A percentile compares a stretch with the other conserved stretches of the same genome.
Conservation (phyloP, 2,888 invertebrate species). For the Atrina japonica region DNA sequence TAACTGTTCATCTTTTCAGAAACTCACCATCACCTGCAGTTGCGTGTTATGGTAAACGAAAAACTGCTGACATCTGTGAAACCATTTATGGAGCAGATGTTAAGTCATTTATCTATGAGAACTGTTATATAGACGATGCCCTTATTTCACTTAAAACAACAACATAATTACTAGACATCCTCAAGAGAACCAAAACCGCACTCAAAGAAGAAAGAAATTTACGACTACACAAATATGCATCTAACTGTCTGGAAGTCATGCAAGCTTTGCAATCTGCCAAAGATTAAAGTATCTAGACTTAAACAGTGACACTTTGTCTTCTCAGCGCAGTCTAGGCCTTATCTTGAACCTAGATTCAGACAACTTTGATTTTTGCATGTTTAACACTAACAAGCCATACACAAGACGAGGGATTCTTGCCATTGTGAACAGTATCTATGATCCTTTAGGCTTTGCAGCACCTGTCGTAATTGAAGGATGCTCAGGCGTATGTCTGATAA, state of each 20-base stretch:
- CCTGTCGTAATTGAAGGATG: slow-evolving; percentile 14
- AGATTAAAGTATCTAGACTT: slow-evolving; percentile 23
- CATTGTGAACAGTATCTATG: slow-evolving; percentile 22
- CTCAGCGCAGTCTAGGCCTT: slow-evolving; percentile 10
- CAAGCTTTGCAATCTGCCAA: slow-evolving; percentile 34
- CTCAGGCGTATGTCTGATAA: slow-evolving; percentile 5
- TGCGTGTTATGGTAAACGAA: slow-evolving; percentile 37
- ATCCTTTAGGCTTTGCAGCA: slow-evolving; percentile 25
- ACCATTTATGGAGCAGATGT: slow-evolving; percentile 3
- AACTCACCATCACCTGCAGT: slow-evolving; percentile 42
- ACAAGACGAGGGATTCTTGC: slow-evolving; percentile 28
- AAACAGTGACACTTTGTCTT: not conserved
- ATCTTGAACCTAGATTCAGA: slow-evolving; percentile 15
- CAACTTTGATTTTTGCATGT: slow-evolving; percentile 4
- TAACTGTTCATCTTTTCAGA: slow-evolving; percentile 40
- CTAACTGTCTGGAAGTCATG: slow-evolving; percentile 36
- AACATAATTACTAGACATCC: slow-evolving; percentile 9
- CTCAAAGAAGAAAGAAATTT: slow-evolving; percentile 31
- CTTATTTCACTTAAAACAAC: slow-evolving; percentile 29
- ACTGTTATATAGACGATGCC: slow-evolving; percentile 48
- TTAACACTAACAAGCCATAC: slow-evolving; percentile 7
- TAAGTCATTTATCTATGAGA: slow-evolving; percentile 16
- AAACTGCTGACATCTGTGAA: slow-evolving; percentile 28
- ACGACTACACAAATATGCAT: slow-evolving; percentile 42
- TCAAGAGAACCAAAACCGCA: slow-evolving; percentile 28